A percentile compares a stretch with the other conserved stretches of the same genome.
phyloP scores from a whole-genome alignment of 2,888 invertebrate genomes.

The Spilosoma lubricipeda region DNA sequence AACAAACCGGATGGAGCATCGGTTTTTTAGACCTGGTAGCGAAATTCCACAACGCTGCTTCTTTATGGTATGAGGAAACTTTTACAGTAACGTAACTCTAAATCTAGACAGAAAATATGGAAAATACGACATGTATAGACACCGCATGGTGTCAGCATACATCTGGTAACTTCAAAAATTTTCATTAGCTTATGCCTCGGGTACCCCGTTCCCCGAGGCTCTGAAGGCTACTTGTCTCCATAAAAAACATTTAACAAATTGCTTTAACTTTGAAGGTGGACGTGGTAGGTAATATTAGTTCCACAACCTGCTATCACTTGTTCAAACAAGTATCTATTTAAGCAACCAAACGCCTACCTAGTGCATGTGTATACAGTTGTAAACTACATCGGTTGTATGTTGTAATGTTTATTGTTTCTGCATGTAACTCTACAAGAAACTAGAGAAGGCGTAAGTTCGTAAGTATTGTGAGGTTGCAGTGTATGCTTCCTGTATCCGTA shows the following conservation, averaged over 20 bases:
- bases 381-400: no score
- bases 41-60: not conserved
- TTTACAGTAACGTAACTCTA: not conserved
- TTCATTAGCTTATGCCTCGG: not conserved
- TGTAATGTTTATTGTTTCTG: not conserved
- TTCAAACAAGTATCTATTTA: constrained; percentile 8
- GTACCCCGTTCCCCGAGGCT: not conserved
- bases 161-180: not conserved
- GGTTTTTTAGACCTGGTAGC: not conserved
- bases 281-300: not conserved
- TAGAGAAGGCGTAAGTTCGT: not conserved
- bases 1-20: no score
- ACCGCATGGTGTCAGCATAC: not conserved
- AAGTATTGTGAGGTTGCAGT: not conserved
- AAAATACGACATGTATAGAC: not conserved
- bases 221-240: not conserved
- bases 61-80: not conserved
- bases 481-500: not conserved
- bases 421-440: not conserved
- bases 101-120: not conserved
- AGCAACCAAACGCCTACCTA: not conserved
- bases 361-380: not conserved
- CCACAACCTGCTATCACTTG: not conserved
- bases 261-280: not conserved
- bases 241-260: not conserved